Conservation (phyloP, 2,797 vertebrate species). For the Champsocephalus esox region DNA sequence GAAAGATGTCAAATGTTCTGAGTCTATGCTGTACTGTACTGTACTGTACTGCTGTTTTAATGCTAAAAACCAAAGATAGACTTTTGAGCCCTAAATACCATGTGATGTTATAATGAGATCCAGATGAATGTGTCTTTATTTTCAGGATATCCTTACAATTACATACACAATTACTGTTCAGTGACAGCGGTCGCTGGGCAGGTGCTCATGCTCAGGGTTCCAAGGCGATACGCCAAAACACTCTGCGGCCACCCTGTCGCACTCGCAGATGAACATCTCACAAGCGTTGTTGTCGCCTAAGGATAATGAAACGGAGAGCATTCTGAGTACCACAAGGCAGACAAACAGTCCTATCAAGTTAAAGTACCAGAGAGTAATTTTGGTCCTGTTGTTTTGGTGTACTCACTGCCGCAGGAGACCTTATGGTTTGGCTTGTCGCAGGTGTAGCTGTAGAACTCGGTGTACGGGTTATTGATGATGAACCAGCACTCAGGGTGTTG, state of each 20-base stretch:
- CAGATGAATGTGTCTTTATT: slow-evolving; percentile 14
- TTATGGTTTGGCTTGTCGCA: slow-evolving; percentile 66
- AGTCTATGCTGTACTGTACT: background rate
- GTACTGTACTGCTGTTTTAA: background rate
- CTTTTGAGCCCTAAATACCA: slow-evolving; percentile 1
- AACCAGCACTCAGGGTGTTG: slow-evolving; percentile 75
- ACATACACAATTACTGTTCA: slow-evolving; percentile 22
- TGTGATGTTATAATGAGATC: background rate
- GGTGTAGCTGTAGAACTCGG: slow-evolving; percentile 72
- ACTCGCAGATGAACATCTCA: slow-evolving; percentile 87
- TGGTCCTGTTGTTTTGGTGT: background rate
- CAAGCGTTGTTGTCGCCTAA: slow-evolving; percentile 82
- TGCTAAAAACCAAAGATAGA: background rate
- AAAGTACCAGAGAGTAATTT: background rate
- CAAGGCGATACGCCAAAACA: slow-evolving; percentile 84
- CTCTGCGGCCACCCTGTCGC: slow-evolving; percentile 85
- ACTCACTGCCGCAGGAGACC: slow-evolving; percentile 79
- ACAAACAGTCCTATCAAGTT: background rate
- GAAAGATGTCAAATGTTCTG: background rate
- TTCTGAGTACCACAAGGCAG: background rate
- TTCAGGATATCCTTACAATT: background rate
- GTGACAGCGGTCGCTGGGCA: slow-evolving; percentile 69
- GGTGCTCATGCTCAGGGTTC: slow-evolving; percentile 49
- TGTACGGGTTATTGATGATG: slow-evolving; percentile 83
- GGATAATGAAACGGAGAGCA: background rate